phyloP scores from a whole-genome alignment of 2,113 vertebrate species.

The Istiophorus platypterus region DNA sequence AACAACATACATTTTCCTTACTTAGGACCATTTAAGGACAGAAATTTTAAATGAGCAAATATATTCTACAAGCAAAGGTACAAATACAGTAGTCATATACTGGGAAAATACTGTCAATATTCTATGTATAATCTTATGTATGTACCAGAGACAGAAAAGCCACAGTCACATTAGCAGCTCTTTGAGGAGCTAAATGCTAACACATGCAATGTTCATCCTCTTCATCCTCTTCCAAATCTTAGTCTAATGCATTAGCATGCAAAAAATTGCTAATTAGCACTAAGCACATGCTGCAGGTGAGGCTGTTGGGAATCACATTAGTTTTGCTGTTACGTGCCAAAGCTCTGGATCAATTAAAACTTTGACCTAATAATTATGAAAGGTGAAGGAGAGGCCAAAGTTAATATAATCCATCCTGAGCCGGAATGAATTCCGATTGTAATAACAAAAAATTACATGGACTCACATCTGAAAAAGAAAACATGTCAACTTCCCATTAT shows the following conservation, averaged over 20 bases:
- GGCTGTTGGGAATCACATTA: background rate
- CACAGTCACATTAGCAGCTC: background rate
- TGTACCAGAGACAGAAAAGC: background rate
- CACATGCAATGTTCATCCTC: background rate
- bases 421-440: background rate
- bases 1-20: background rate
- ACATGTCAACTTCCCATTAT: background rate
- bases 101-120: background rate
- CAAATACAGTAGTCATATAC: background rate
- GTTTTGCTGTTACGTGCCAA: background rate
- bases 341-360: too few species aligned
- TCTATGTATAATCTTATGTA: background rate
- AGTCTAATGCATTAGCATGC: too few species aligned
- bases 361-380: too few species aligned
- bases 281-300: background rate
- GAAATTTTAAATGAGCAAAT: background rate
- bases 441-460: background rate
- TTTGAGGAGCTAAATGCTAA: background rate
- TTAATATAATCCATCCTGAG: too few species aligned
- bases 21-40: background rate
- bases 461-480: constrained; percentile 16
- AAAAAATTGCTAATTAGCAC: background rate
- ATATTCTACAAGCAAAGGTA: background rate
- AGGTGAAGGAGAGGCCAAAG: too few species aligned
- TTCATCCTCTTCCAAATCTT: too few species aligned